These are phyloP conservation scores for Lasioglossum lativentre DNA, from an alignment of 2,888 invertebrate genomes.

Conservation along the genomic window DNA sequence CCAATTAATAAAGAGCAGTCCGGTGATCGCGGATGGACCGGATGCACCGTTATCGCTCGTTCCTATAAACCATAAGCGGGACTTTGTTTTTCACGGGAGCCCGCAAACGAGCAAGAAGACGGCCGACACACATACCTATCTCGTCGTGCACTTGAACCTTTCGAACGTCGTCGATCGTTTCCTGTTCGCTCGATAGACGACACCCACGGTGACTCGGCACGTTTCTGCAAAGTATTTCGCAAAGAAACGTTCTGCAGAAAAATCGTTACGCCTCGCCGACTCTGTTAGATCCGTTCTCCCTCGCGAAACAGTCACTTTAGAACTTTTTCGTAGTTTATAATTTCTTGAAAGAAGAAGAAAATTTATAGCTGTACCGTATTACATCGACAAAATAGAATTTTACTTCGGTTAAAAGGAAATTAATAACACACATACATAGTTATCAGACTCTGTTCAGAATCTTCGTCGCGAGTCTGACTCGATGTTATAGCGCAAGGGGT, in stretches of 20 bases:
- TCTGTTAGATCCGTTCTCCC: neutral
- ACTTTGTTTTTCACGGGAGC: conserved; percentile 24
- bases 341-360: too few species aligned
- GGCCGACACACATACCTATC: neutral
- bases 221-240: neutral
- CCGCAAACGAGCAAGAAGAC: neutral
- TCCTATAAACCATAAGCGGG: conserved; percentile 35
- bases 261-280: neutral
- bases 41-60: conserved; percentile 49
- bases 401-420: too few species aligned
- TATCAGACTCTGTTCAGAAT: too few species aligned
- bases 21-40: conserved; percentile 43
- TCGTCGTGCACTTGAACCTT: neutral
- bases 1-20: conserved; percentile 60
- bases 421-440: too few species aligned
- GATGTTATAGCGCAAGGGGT: too few species aligned
- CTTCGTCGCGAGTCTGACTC: too few species aligned
- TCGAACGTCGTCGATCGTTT: neutral
- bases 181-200: neutral
- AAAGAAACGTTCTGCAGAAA: neutral
- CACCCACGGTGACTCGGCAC: neutral
- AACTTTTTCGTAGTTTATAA: too few species aligned
- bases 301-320: neutral
- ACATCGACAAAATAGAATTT: too few species aligned
- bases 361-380: too few species aligned